These are phyloP conservation scores for Caenorhabditis afra DNA, from an alignment of 2,888 invertebrate species.

Conservation along the genomic window DNA sequence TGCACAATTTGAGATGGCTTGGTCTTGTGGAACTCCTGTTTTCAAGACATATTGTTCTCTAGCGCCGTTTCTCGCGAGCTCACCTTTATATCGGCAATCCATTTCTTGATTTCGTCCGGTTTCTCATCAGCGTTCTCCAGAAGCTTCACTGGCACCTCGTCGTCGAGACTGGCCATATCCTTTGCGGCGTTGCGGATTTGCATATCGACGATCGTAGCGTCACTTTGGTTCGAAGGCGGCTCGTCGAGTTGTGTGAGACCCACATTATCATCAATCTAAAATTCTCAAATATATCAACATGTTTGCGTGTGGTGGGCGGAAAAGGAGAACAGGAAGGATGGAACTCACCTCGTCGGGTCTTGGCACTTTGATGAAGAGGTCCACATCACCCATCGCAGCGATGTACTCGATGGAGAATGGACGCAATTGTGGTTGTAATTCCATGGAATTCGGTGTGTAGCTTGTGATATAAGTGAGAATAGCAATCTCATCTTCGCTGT, in stretches of 20 bases:
- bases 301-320: conserved; percentile 22
- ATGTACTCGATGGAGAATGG: conserved; percentile 97
- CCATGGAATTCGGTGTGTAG: conserved; percentile 83
- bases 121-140: conserved; percentile 87
- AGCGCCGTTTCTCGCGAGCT: no score
- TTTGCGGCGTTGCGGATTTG: conserved; percentile 88
- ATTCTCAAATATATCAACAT: conserved; percentile 32
- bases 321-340: conserved; percentile 9
- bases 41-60: no score
- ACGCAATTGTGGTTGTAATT: conserved; percentile 90
- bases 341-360: conserved; percentile 85
- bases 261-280: conserved; percentile 77
- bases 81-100: conserved; percentile 85
- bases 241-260: conserved; percentile 85
- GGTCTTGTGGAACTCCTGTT: conserved; percentile 91
- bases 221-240: conserved; percentile 94
- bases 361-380: conserved; percentile 92
- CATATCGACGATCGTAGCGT: conserved; percentile 93
- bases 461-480: conserved; percentile 89
- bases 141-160: conserved; percentile 85
- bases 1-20: conserved; percentile 91
- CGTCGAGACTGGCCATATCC: conserved; percentile 72
- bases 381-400: conserved; percentile 98
- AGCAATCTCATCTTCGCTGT: conserved; percentile 85
- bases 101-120: conserved; percentile 92